Base-by-base conservation (phyloP, 2,888 invertebrate genomes). In the Dioctria rufipes region DNA sequence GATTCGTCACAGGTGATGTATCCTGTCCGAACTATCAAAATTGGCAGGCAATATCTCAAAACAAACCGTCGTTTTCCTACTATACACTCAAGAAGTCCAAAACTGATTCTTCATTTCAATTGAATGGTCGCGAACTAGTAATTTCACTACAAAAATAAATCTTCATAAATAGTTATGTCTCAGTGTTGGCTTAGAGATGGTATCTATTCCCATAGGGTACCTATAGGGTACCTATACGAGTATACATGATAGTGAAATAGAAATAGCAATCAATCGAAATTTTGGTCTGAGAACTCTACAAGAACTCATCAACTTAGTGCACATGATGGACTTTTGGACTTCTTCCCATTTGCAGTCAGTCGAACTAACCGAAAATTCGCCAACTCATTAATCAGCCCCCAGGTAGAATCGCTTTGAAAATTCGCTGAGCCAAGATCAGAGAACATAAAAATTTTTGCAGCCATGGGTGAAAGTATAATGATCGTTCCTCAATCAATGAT, bases 321-420 rank as follows among this genome's bases (percentile, higher is more conserved):
- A 25, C 2, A 25, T 25, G 25, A 25, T 25, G 25, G 25, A 25
- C 25, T 25, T 25, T 25, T 25, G 25, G 25, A 25, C 25, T 25
- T 25, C 25, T 25, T 25, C 25, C 25, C 2, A 25, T 25, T 25
- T 8, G 51, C 51, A 9, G 8, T 49, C 51, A 11, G 8, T 54
- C n/a, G 54, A 54, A 54, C 54, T 11, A 8, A 54, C 11, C 11
- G 11, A 54, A 71, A 71, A 51, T 66, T 42, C 42, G 66, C 78
- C 78, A 51, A 66, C 61, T 78, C 78, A 78, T 78, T 78, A 78
- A 78, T 78, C 78, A 78, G 78, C 78, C 65, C 25, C 78, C 65
- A 39, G 78, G 66, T 42, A 46, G 61, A 66, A 42, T 54, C 54
- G 54, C 46, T 42, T 37, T 43, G 6, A 5, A 6, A 63, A 63